Evolutionary conservation across 2,888 invertebrate species (phyloP).

Genomic region (Tachina fera): DNA sequence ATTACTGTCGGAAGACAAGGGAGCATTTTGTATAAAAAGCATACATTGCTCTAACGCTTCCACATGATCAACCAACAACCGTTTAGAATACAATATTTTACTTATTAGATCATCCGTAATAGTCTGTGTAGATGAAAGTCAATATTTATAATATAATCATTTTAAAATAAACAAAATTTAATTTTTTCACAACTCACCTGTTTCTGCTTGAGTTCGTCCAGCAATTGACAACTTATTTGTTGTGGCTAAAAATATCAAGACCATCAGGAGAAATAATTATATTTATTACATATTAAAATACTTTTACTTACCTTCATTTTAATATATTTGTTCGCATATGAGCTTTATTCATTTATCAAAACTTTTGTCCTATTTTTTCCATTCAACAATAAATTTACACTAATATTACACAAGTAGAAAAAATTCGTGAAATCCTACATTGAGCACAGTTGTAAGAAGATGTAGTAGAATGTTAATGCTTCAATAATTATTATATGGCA

Average conservation of each 20-base stretch:
- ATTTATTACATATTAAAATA: slow-evolving; percentile 31
- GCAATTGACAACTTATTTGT: slow-evolving; percentile 73
- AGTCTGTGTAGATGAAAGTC: slow-evolving; percentile 71
- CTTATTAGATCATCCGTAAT: slow-evolving; percentile 77
- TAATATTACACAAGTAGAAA: slow-evolving; percentile 20
- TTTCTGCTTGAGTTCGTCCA: slow-evolving; percentile 79
- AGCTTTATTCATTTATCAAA: slow-evolving; percentile 37
- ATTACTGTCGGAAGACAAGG: neutral
- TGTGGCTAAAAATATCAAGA: slow-evolving; percentile 36
- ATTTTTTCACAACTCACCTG: slow-evolving; percentile 75
- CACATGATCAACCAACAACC: slow-evolving; percentile 81
- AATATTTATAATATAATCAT: neutral
- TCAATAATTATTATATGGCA: neutral
- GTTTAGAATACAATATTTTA: slow-evolving; percentile 80
- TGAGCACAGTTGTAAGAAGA: neutral
- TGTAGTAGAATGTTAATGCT: neutral
- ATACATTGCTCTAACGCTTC: slow-evolving; percentile 81
- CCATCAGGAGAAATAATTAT: neutral
- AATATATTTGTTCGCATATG: slow-evolving; percentile 11
- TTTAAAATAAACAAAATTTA: neutral
- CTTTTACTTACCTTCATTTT: slow-evolving; percentile 62
- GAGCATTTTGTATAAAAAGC: slow-evolving; percentile 66
- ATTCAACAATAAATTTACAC: neutral
- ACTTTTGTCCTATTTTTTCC: neutral
- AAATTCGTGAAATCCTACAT: neutral